phyloP scores from a whole-genome alignment of 2,113 vertebrate species.

The Heloderma charlesbogerti region DNA sequence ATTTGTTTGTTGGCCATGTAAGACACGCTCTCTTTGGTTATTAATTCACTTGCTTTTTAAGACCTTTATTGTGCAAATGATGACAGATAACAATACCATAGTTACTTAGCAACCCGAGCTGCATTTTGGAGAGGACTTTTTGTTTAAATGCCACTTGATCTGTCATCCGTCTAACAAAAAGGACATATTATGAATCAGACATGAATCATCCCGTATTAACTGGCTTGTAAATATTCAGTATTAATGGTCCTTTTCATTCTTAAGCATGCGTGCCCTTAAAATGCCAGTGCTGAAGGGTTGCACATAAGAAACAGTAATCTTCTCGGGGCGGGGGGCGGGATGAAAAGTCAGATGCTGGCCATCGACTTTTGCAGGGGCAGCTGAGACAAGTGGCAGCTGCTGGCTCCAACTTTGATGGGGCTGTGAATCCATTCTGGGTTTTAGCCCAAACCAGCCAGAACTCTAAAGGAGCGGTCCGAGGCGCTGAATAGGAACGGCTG shows the following conservation, averaged over 20 bases:
- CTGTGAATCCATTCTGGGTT: no score
- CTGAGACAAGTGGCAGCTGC: no score
- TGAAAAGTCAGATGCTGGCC: no score
- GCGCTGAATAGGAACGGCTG: no score
- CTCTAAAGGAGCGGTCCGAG: no score
- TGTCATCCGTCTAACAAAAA: slow-evolving; percentile 36
- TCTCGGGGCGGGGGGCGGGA: not conserved
- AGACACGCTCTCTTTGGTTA: not conserved
- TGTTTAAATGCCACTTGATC: not conserved
- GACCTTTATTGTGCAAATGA: not conserved
- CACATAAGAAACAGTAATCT: not conserved
- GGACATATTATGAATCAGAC: slow-evolving; percentile 34
- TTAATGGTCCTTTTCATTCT: slow-evolving; percentile 52
- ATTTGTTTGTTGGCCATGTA: not conserved
- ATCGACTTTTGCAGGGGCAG: not conserved
- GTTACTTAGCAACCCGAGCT: slow-evolving; percentile 3
- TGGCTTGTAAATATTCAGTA: slow-evolving; percentile 36
- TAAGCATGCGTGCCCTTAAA: slow-evolving; percentile 32
- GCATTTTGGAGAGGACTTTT: not conserved
- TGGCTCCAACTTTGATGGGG: no score
- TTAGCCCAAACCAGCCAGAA: no score
- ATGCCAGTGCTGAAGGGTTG: slow-evolving; percentile 13
- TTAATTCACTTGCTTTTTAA: not conserved
- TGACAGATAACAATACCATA: not conserved
- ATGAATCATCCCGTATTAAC: slow-evolving; percentile 25